A percentile compares a stretch with the other conserved stretches of the same genome.
Evolutionary conservation across 2,113 vertebrate genomes (phyloP).

Genomic region (Gila orcuttii): DNA sequence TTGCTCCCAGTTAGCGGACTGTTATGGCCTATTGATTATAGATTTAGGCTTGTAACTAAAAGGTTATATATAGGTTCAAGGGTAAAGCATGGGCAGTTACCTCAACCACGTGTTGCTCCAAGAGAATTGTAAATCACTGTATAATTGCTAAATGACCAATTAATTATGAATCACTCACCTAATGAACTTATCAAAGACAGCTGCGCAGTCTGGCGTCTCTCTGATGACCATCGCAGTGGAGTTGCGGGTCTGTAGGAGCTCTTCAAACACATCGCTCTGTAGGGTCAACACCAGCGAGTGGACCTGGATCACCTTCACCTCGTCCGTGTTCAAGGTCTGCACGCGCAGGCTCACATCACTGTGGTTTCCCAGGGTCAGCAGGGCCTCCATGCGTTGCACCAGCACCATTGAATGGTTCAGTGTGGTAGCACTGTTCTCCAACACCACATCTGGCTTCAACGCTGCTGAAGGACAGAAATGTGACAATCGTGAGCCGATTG

Average conservation of each 20-base stretch:
- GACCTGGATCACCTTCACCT: constrained; percentile 82
- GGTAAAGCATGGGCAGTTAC: neutral
- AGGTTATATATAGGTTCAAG: neutral
- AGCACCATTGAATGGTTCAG: constrained; percentile 90
- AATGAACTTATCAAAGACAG: constrained; percentile 85
- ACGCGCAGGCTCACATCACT: constrained; percentile 81
- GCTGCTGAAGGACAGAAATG: constrained; percentile 71
- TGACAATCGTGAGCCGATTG: neutral
- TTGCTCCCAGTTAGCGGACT: neutral
- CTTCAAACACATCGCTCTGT: constrained; percentile 81
- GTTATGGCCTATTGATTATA: constrained; percentile 10
- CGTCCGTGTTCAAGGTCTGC: constrained; percentile 72
- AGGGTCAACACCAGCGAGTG: constrained; percentile 83
- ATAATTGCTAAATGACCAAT: neutral
- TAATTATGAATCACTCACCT: constrained; percentile 63
- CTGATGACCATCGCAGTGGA: constrained; percentile 67
- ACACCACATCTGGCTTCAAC: constrained; percentile 75
- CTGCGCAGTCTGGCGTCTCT: constrained; percentile 73
- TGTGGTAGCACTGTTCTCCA: constrained; percentile 76
- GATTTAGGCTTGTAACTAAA: neutral
- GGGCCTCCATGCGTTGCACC: constrained; percentile 83
- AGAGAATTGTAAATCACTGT: neutral
- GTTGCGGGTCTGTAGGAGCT: constrained; percentile 78
- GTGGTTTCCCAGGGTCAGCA: constrained; percentile 77
- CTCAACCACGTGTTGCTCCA: neutral